These are phyloP conservation scores for Lepidurus arcticus DNA, from an alignment of 1,140 invertebrate genomes.

Conservation along the genomic window DNA sequence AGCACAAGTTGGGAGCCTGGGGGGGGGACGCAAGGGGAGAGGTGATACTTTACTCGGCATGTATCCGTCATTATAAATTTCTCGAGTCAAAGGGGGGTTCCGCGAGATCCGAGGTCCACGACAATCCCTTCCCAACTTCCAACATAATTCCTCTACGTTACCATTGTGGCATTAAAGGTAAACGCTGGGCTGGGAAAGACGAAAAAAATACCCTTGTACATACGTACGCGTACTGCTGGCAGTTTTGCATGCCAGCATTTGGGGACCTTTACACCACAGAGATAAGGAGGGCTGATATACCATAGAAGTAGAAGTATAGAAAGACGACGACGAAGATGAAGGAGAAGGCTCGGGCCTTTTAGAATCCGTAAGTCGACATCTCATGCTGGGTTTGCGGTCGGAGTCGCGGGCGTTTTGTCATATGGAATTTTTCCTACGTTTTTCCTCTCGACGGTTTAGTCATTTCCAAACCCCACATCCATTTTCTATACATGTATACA, in stretches of 20 bases:
- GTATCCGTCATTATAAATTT: conserved; percentile 15
- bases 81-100: conserved; percentile 20
- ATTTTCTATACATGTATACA: no score
- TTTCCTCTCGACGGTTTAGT: background rate
- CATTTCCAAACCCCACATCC: background rate
- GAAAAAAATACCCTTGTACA: background rate
- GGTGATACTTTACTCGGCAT: background rate
- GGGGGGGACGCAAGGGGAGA: background rate
- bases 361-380: conserved; percentile 10
- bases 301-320: no score
- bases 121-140: background rate
- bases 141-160: background rate
- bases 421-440: background rate
- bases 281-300: background rate
- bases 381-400: conserved; percentile 2
- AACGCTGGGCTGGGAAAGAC: background rate
- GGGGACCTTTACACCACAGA: background rate
- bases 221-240: background rate
- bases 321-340: background rate
- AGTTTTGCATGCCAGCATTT: background rate
- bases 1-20: background rate
- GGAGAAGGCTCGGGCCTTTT: background rate
- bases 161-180: background rate
- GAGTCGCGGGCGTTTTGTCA: conserved; percentile 9
- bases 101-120: background rate